Evolutionary conservation across 1,140 invertebrate genomes (phyloP), one percentile per base, ranked within the genome.

Genomic region (Drosophila kanapiae): DNA sequence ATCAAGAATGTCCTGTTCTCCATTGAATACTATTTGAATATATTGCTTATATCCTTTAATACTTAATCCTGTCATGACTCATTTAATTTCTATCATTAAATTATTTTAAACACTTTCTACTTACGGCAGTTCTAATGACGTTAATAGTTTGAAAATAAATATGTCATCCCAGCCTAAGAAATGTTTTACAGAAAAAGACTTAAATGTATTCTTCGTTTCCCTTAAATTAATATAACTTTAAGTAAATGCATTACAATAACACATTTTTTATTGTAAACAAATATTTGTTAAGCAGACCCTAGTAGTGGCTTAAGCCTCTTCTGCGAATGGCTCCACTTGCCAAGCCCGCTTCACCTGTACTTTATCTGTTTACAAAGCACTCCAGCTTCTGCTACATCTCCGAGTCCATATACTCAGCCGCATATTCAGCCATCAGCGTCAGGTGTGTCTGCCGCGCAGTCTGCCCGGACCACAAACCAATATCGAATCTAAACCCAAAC

Each of bases 401-500:
- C 68, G 43, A 23, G 29, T 16, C 60, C 59, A 61, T 43, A 45
- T 42, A 43, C 48, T 18, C 18, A 48, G 45, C 67, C 48, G 27
- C 31, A 16, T 40, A 48, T 43, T 27, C 43, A 40, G 13, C 49
- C 74, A 63, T 49, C 35, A 43, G 35, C 54, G 13, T 38, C 58
- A 23, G 61, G n/a, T 31, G 16, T 48, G 75, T 77, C 71, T 75
- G 81, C 68, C 82, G 63, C 35, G 53, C 61, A 67, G 69, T 85
- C 69, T 78, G 70, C 82, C 57, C 54, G 33, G 33, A 51, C 42
- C 40, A 62, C 40, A 74, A 38, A 76, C 58, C 10, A 42, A 53
- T 33, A 51, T 40, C 29, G 29, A 74, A 51, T 31, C 51, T 61
- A 38, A 42, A 70, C 27, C 51, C 49, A 58, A 70, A 35, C 51